phyloP scores from a whole-genome alignment of 2,888 invertebrate species.

The Macaria notata region DNA sequence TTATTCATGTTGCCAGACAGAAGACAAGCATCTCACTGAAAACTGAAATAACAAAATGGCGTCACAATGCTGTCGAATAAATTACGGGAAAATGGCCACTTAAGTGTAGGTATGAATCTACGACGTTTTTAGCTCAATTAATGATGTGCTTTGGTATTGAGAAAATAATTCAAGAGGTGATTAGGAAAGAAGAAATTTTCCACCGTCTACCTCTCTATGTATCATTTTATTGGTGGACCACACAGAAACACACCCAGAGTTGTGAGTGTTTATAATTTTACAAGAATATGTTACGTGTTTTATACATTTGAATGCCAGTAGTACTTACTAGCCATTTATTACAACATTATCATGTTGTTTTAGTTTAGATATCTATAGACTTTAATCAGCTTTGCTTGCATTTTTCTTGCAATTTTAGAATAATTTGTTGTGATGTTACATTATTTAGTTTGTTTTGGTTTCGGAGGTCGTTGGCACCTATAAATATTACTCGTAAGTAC shows the following conservation, averaged over 20 bases:
- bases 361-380: too few species aligned
- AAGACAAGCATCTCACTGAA: constrained; percentile 20
- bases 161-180: constrained; percentile 1
- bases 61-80: constrained; percentile 33
- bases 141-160: constrained; percentile 1
- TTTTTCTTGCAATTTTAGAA: too few species aligned
- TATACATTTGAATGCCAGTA: too few species aligned
- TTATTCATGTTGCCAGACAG: neutral
- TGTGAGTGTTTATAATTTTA: too few species aligned
- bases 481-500: neutral
- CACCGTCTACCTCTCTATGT: neutral
- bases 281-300: too few species aligned
- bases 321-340: too few species aligned
- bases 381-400: too few species aligned
- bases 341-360: too few species aligned
- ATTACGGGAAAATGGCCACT: constrained; percentile 22
- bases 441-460: neutral
- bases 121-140: constrained; percentile 22
- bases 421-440: too few species aligned
- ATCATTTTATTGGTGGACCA: too few species aligned
- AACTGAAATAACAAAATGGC: constrained; percentile 29
- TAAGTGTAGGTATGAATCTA: constrained; percentile 17
- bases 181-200: neutral
- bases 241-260: too few species aligned
- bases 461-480: constrained; percentile 1